These are phyloP conservation scores for Anniella stebbinsi DNA, from an alignment of 2,797 vertebrate genomes.

Conservation along the genomic window DNA sequence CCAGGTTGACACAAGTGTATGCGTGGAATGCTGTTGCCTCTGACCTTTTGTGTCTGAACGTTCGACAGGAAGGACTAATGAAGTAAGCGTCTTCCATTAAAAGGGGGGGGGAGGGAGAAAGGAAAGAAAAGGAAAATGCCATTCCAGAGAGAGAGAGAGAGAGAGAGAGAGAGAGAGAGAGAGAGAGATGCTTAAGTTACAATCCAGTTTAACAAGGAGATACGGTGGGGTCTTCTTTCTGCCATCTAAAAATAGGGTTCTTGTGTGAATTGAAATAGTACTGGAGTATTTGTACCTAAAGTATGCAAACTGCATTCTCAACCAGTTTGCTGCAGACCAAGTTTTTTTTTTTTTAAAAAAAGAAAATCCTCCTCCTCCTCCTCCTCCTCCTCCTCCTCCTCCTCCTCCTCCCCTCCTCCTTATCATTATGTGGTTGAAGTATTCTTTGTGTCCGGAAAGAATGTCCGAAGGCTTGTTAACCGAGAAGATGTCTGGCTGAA, in stretches of 20 bases:
- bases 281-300: not conserved
- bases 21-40: not conserved
- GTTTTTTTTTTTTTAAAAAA: not conserved
- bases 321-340: not conserved
- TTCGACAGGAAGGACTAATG: slow-evolving; percentile 29
- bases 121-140: not conserved
- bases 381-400: too few relatives aligned
- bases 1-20: slow-evolving; percentile 20
- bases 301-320: accelerated
- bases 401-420: too few relatives aligned
- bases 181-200: not conserved
- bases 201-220: not conserved
- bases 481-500: slow-evolving; percentile 37
- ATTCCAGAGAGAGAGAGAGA: not conserved
- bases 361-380: too few relatives aligned
- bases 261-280: not conserved
- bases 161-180: not conserved
- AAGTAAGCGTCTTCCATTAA: slow-evolving; percentile 15
- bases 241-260: not conserved
- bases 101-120: not conserved
- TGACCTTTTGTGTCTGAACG: slow-evolving; percentile 6
- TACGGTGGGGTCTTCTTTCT: not conserved
- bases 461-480: slow-evolving; percentile 34
- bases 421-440: not conserved
- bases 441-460: not conserved